Evolutionary conservation across 2,113 vertebrate species (phyloP).

Genomic region (Diadophis punctatus): DNA sequence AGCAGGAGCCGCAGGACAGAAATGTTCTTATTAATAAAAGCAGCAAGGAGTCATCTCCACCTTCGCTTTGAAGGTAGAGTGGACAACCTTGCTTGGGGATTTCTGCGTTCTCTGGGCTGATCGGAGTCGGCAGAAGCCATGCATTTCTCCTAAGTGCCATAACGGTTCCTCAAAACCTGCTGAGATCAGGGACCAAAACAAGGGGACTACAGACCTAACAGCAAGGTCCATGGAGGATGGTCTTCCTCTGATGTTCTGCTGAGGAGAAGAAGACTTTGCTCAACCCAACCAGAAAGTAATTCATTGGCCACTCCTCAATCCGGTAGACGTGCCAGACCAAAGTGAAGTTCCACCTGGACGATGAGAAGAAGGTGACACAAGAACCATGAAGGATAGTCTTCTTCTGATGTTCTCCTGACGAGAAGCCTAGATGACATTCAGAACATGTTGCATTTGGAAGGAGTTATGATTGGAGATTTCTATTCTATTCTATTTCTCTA

Average conservation of each 20-base stretch:
- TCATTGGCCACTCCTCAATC: too few species aligned
- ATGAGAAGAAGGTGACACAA: not conserved
- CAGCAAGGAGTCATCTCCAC: not conserved
- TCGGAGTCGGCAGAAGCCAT: not conserved
- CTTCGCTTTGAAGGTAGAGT: not conserved
- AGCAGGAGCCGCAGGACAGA: conserved; percentile 6
- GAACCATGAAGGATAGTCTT: too few species aligned
- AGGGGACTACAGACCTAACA: not conserved
- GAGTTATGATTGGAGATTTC: too few species aligned
- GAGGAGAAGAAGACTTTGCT: not conserved
- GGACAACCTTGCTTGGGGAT: not conserved
- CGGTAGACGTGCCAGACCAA: too few species aligned
- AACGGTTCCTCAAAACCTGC: not conserved
- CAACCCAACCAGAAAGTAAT: too few species aligned
- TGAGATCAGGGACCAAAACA: not conserved
- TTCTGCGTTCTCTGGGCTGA: not conserved
- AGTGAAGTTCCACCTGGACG: too few species aligned
- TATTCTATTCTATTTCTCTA: not conserved
- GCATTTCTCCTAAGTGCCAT: not conserved
- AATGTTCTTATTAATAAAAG: conserved; percentile 6
- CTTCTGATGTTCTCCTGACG: too few species aligned
- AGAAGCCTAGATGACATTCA: too few species aligned
- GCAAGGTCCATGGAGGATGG: not conserved
- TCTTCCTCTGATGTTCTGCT: not conserved
- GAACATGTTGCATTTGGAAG: too few species aligned